A percentile compares a stretch with the other conserved stretches of the same genome.
phyloP scores from a whole-genome alignment of 2,113 vertebrate species.

The Aphyosemion australe region DNA sequence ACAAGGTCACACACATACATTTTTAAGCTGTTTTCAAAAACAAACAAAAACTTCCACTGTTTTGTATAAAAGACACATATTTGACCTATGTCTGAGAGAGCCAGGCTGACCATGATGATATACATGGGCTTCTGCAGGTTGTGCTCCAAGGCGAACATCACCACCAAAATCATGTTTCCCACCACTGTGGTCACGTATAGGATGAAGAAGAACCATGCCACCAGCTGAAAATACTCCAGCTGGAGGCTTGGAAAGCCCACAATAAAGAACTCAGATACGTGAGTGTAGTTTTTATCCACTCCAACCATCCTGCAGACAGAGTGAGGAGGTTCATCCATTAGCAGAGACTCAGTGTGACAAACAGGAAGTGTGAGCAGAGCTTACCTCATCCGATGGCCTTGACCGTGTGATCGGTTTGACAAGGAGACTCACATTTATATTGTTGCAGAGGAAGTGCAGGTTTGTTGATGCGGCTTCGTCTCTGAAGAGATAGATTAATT shows the following conservation, averaged over 20 bases:
- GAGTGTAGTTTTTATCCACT: conserved; percentile 18
- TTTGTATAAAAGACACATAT: not conserved
- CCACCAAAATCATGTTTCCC: conserved; percentile 52
- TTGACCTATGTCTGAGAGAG: conserved; percentile 54
- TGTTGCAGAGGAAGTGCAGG: not conserved
- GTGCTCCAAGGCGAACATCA: conserved; percentile 44
- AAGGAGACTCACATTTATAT: not conserved
- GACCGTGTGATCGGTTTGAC: not conserved
- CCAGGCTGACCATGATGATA: conserved; percentile 63
- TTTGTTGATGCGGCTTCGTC: not conserved
- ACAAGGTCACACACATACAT: no score
- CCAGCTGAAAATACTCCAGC: conserved; percentile 33
- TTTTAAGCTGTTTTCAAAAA: not conserved
- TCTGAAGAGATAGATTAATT: not conserved
- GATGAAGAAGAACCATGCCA: conserved; percentile 39
- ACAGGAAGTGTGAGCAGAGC: not conserved
- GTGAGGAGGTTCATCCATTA: not conserved
- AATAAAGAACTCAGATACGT: conserved; percentile 50
- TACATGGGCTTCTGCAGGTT: conserved; percentile 68
- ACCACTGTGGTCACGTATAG: conserved; percentile 45
- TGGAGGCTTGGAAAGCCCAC: conserved; percentile 56
- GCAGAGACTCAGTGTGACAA: not conserved
- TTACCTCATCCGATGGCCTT: not conserved
- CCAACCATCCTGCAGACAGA: conserved; percentile 41
- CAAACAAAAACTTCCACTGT: not conserved